A percentile compares a stretch with the other conserved stretches of the same genome.
Evolutionary conservation across 2,113 vertebrate species (phyloP).

Genomic region (Tauraco erythrolophus): DNA sequence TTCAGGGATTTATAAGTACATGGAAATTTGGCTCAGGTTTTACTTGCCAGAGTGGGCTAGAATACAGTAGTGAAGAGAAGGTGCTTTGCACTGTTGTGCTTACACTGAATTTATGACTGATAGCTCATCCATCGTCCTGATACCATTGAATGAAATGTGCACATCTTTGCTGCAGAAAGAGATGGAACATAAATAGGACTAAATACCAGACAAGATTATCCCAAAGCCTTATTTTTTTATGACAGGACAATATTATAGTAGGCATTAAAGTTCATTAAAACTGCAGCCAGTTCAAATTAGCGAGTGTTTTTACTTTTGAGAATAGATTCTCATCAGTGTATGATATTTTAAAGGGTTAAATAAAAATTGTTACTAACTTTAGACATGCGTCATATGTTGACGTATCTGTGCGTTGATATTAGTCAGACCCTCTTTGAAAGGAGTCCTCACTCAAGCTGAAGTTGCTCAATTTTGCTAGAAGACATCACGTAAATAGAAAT

Average conservation of each 20-base stretch:
- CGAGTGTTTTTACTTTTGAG: neutral
- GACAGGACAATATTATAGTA: neutral
- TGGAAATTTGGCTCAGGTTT: neutral
- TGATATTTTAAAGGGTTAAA: neutral
- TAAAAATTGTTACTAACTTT: neutral
- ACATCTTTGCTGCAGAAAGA: neutral
- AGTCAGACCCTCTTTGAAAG: neutral
- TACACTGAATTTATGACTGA: neutral
- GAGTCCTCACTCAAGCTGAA: neutral
- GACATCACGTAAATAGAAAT: neutral
- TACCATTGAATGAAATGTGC: neutral
- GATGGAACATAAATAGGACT: neutral
- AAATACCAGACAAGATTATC: neutral
- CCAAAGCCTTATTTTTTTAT: neutral
- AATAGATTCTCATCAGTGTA: neutral
- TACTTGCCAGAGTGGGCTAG: neutral
- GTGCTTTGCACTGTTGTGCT: neutral
- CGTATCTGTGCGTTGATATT: neutral
- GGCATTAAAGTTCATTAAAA: neutral
- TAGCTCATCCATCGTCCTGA: neutral
- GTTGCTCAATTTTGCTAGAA: neutral
- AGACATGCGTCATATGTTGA: fast-evolving
- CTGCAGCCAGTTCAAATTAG: neutral
- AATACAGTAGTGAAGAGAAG: neutral
- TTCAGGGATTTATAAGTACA: neutral